Conservation (phyloP, 37 sponge, comb jelly and placozoan genomes). For the Cliona cf. orientalis region DNA sequence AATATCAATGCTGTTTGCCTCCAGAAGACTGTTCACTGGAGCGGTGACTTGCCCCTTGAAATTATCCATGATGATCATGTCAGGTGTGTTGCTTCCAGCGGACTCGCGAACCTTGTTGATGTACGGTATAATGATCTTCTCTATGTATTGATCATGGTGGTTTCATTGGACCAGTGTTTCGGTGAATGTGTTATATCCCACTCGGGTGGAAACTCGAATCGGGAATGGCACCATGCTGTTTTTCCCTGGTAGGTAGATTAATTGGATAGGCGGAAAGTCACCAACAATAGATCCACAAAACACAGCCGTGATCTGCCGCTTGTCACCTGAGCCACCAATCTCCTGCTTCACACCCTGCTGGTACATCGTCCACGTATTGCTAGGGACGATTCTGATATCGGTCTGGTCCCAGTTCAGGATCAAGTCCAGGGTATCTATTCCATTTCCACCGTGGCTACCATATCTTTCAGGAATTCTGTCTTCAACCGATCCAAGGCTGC, state of each 20-base stretch:
- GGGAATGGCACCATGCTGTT: constrained; percentile 56
- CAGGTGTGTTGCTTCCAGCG: constrained; percentile 5
- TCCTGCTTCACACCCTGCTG: constrained; percentile 17
- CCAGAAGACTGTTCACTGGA: constrained; percentile 18
- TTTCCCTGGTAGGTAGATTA: constrained; percentile 71
- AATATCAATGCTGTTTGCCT: constrained; percentile 43
- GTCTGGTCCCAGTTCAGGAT: too few relatives aligned
- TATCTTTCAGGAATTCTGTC: constrained; percentile 29
- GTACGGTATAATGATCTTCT: constrained; percentile 58
- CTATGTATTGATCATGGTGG: constrained; percentile 52
- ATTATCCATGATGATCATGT: background rate
- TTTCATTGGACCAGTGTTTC: constrained; percentile 66
- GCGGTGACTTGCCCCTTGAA: too few relatives aligned
- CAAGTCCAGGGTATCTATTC: too few relatives aligned
- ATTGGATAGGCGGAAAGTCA: constrained; percentile 42
- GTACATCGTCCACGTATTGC: constrained; percentile 64
- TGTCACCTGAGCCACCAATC: constrained; percentile 45
- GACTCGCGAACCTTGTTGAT: constrained; percentile 12
- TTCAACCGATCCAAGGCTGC: constrained; percentile 37
- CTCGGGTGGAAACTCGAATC: constrained; percentile 17
- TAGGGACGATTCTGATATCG: too few relatives aligned
- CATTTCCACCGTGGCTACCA: constrained; percentile 42
- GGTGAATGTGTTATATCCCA: constrained; percentile 63
- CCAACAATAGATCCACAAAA: constrained; percentile 31
- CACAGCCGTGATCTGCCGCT: constrained; percentile 63